Percentiles rank a stretch among this genome's conserved stretches.
Conservation (phyloP, 2,888 invertebrate species). For the Octodonta nipae region DNA sequence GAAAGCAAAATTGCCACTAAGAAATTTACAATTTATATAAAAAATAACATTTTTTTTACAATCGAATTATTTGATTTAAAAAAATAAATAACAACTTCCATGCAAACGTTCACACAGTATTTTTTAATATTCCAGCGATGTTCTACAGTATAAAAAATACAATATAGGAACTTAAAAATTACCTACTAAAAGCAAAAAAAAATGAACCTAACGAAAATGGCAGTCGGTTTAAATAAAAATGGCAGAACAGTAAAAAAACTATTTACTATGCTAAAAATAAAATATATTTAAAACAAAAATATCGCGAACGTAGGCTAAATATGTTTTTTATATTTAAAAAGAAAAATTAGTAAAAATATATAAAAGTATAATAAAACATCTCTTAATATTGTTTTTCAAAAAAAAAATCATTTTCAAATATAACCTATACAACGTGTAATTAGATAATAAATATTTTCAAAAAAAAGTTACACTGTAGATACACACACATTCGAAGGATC, state of each 20-base stretch:
- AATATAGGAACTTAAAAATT: constrained; percentile 30
- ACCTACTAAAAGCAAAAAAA: constrained; percentile 24
- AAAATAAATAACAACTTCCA: constrained; percentile 13
- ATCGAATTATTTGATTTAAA: too few species aligned
- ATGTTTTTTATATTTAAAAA: constrained; percentile 7
- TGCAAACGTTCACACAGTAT: constrained; percentile 16
- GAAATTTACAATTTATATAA: too few species aligned
- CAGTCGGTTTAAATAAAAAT: constrained; percentile 28
- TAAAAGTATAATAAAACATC: constrained; percentile 21
- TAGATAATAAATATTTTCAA: constrained; percentile 17
- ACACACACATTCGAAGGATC: constrained; percentile 14
- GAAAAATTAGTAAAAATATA: constrained; percentile 21
- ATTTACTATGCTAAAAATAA: constrained; percentile 14
- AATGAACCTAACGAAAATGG: constrained; percentile 29
- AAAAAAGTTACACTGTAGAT: constrained; percentile 18
- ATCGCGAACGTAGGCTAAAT: background rate
- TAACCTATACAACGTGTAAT: constrained; percentile 19
- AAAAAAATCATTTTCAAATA: constrained; percentile 17
- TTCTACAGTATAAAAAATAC: constrained; percentile 22
- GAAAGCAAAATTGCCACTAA: too few species aligned
- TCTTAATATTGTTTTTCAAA: constrained; percentile 16
- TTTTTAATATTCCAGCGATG: constrained; percentile 17
- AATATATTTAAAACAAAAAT: constrained; percentile 4
- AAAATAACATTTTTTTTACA: too few species aligned
- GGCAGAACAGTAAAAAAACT: constrained; percentile 26